Conservation (phyloP, 2,888 invertebrate genomes). For the Diaprepes abbreviatus region DNA sequence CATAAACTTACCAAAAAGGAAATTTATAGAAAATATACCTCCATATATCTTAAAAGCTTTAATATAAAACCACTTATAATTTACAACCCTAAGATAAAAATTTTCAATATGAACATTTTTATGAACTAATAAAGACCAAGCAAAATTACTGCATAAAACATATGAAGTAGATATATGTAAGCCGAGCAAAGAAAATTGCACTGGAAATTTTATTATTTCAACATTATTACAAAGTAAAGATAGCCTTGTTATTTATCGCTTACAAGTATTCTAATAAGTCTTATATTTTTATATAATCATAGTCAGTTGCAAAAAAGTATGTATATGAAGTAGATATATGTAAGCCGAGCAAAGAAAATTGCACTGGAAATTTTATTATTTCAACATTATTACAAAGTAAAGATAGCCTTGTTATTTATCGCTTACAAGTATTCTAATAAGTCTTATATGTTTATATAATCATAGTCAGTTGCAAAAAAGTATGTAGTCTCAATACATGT, state of each 20-base stretch:
- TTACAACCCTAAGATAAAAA: conserved; percentile 23
- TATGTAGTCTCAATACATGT: too few species aligned
- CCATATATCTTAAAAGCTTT: conserved; percentile 28
- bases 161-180: not conserved
- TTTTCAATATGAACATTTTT: conserved; percentile 43
- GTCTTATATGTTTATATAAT: too few species aligned
- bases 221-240: not conserved
- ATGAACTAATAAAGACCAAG: conserved; percentile 39
- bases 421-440: too few species aligned
- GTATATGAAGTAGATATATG: not conserved
- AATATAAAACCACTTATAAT: conserved; percentile 34
- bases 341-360: not conserved
- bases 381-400: not conserved
- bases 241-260: too few species aligned
- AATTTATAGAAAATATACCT: conserved; percentile 27
- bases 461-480: too few species aligned
- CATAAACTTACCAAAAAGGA: conserved; percentile 21
- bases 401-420: too few species aligned
- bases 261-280: too few species aligned
- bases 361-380: not conserved
- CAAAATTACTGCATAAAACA: conserved; percentile 15
- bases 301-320: too few species aligned
- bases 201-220: not conserved
- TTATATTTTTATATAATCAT: too few species aligned
- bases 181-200: not conserved